Percentiles rank a stretch among this genome's conserved stretches.
These are phyloP conservation scores for Tholera decimalis DNA, from an alignment of 2,888 invertebrate species.

Conservation along the genomic window DNA sequence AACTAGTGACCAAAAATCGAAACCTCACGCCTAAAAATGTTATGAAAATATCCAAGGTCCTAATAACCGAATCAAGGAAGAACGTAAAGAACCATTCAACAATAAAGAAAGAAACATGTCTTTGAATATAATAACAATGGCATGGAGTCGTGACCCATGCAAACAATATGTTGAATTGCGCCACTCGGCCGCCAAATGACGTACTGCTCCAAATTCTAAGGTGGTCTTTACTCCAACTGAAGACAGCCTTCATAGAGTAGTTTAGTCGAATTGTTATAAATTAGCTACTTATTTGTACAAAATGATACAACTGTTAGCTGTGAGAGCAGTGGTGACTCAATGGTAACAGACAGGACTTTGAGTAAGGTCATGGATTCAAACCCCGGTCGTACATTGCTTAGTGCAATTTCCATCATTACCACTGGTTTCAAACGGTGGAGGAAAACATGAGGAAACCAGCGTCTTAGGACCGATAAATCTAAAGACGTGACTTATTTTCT, in stretches of 20 bases:
- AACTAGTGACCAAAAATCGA: not conserved
- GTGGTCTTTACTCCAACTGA: conserved; percentile 9
- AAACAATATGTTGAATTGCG: conserved; percentile 53
- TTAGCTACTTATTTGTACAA: not conserved
- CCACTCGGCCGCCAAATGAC: conserved; percentile 55
- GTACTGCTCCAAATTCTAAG: conserved; percentile 45
- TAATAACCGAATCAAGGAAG: conserved; percentile 11
- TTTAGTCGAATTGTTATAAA: conserved; percentile 12
- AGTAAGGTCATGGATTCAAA: too few relatives aligned
- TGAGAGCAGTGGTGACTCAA: too few relatives aligned
- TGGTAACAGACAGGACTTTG: too few relatives aligned
- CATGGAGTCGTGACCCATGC: conserved; percentile 52
- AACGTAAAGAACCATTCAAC: conserved; percentile 35
- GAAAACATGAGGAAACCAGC: too few relatives aligned
- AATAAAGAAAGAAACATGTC: conserved; percentile 39
- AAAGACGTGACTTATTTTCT: too few relatives aligned
- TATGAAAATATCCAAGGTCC: not conserved
- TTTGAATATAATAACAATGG: conserved; percentile 40
- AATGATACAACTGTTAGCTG: not conserved
- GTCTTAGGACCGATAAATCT: too few relatives aligned
- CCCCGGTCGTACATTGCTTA: too few relatives aligned
- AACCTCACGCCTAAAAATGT: not conserved
- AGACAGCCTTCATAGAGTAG: conserved; percentile 20
- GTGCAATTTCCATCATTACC: too few relatives aligned
- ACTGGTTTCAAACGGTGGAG: too few relatives aligned